phyloP scores from a whole-genome alignment of 2,113 vertebrate species.

The Laticauda colubrina region DNA sequence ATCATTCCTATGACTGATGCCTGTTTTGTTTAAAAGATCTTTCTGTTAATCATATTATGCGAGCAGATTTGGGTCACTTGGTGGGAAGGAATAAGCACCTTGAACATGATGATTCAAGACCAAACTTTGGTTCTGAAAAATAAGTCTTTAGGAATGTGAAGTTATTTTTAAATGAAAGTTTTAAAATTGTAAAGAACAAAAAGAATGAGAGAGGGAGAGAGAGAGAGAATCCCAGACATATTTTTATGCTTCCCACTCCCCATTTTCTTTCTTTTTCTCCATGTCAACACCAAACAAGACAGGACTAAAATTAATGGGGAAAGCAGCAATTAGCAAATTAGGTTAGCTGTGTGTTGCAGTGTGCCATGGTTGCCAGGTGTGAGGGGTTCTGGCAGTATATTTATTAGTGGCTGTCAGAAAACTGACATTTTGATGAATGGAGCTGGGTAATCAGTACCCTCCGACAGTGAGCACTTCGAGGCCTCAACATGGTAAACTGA shows the following conservation, averaged over 20 bases:
- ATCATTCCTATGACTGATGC: not conserved
- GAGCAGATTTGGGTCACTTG: not conserved
- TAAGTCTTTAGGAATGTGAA: not conserved
- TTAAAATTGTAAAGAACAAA: constrained; percentile 26
- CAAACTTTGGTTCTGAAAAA: not conserved
- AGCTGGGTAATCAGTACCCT: constrained; percentile 96
- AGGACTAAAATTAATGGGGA: constrained; percentile 93
- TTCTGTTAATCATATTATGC: not conserved
- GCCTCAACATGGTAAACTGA: constrained; percentile 89
- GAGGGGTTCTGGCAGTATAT: constrained; percentile 97
- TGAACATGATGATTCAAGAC: not conserved
- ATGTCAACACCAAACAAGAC: constrained; percentile 89
- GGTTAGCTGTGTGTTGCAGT: constrained; percentile 88
- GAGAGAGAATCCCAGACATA: constrained; percentile 26
- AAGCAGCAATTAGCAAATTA: constrained; percentile 99
- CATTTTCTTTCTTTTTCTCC: constrained; percentile 71
- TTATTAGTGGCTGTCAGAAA: constrained; percentile 99
- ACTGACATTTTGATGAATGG: constrained; percentile 99
- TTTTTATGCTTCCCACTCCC: constrained; percentile 65
- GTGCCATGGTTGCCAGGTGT: constrained; percentile 92
- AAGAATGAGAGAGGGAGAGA: not conserved
- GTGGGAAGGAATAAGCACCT: not conserved
- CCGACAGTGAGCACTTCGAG: constrained; percentile 92
- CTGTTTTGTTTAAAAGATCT: not conserved
- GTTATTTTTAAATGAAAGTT: constrained; percentile 41